Base-by-base conservation (phyloP, 2,797 vertebrate species). In the Hippocampus kuda region DNA sequence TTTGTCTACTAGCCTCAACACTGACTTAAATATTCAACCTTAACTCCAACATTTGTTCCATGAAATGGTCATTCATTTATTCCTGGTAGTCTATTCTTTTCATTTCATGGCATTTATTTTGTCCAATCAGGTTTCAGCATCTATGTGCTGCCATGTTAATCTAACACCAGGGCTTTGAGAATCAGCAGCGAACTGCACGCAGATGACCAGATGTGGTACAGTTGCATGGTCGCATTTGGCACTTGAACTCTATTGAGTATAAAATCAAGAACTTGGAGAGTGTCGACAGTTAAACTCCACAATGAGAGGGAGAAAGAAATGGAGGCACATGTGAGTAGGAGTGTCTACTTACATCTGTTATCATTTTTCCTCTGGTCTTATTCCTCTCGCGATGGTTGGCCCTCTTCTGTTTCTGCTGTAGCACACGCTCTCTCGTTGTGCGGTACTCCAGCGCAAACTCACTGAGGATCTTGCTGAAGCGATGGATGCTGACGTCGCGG, bases 311-410 rank as follows among this genome's bases (percentile, higher is more conserved):
- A 56, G 56, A 59, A 27, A 12, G 8, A 26, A 27, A 27, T 9
- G 26, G 74, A 71, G 24, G 27, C 4, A 49, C 16, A 3, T 6
- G 11, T 3, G 2, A 63, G 38, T 34, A 22, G 6, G 34, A 3
- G 26, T 38, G 20, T 16, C 34, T 61, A 93, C 94, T 97, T 91
- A 99, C 97, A 81, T 99, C 96, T 59, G 96, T 99, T 88, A 99
- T 99, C 94, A 99, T 95, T 91, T 97, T 99, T n/a, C 96, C 96
- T 75, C 96, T 90, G 83, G 96, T 99, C 90, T 98, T 98, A 85
- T 98, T 99, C 83, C 96, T 94, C 86, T 99, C 96, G 38, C 95
- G 89, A 91, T 98, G 96, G 89, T 92, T 96, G 83, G 95, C 95
- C 79, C 97, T 90, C 80, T 98, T 99, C 90, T 95, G 96, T 78